These are phyloP conservation scores for Maylandia zebra DNA, from an alignment of 2,113 vertebrate genomes.

Conservation along the genomic window DNA sequence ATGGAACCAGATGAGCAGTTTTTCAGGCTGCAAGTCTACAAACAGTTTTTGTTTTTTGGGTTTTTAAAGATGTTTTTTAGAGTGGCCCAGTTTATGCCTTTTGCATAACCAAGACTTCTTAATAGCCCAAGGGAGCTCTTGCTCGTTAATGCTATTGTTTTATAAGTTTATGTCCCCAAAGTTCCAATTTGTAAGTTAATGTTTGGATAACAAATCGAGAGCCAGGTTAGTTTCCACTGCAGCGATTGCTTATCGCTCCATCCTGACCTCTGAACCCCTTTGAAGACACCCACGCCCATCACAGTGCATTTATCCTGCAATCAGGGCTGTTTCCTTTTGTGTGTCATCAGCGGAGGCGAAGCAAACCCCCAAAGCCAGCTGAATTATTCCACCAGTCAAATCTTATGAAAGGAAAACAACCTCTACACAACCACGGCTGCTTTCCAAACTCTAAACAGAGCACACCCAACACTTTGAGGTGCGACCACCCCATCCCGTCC, in stretches of 20 bases:
- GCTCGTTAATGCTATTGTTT: conserved; percentile 6
- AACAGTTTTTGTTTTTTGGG: conserved; percentile 18
- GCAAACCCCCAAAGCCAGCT: not conserved
- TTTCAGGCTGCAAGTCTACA: conserved; percentile 29
- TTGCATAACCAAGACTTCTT: conserved; percentile 37
- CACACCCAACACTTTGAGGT: not conserved
- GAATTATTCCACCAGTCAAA: not conserved
- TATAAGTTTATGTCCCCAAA: conserved; percentile 13
- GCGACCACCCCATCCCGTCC: rapidly evolving
- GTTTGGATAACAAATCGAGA: conserved; percentile 4
- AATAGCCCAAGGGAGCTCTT: conserved; percentile 1
- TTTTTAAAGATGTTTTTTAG: not conserved
- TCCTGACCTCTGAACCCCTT: not conserved
- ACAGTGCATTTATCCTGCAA: not conserved
- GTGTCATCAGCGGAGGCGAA: not conserved
- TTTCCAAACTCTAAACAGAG: not conserved
- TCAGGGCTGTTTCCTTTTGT: not conserved
- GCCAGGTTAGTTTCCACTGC: not conserved
- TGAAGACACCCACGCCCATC: not conserved
- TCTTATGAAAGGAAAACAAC: not conserved
- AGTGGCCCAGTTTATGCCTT: conserved; percentile 50
- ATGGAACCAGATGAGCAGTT: conserved; percentile 6
- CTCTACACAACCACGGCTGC: rapidly evolving
- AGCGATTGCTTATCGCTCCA: not conserved
- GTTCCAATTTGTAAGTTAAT: conserved; percentile 23